Conservation (phyloP, 2,888 invertebrate species). For the Lycocerus yunnanus region DNA sequence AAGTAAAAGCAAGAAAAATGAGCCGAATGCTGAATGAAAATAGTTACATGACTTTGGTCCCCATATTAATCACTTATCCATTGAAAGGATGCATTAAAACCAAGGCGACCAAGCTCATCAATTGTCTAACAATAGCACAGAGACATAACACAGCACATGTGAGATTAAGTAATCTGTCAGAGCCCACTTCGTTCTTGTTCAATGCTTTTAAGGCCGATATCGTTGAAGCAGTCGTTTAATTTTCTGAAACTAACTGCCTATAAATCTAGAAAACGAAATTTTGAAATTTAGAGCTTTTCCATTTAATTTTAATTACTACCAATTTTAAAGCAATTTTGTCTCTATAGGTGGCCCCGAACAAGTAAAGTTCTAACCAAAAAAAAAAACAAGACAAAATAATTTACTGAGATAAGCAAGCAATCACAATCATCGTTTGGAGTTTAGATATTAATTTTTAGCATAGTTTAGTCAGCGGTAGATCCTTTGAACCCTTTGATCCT, state of each 20-base stretch:
- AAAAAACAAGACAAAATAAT: constrained; percentile 14
- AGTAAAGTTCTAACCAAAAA: constrained; percentile 1
- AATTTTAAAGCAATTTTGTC: background rate
- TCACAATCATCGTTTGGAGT: constrained; percentile 49
- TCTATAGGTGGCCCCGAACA: background rate
- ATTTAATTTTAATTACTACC: background rate
- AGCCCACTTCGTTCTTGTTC: constrained; percentile 31
- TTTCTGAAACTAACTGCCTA: constrained; percentile 7
- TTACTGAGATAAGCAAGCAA: constrained; percentile 31
- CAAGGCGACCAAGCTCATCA: constrained; percentile 47
- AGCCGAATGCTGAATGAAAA: constrained; percentile 27
- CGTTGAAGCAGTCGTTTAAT: constrained; percentile 15
- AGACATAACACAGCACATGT: constrained; percentile 45
- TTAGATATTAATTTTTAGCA: constrained; percentile 56
- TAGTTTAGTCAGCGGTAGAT: constrained; percentile 50
- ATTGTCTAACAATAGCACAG: constrained; percentile 48
- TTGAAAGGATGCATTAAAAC: constrained; percentile 48
- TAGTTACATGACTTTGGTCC: constrained; percentile 25
- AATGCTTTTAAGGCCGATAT: constrained; percentile 28
- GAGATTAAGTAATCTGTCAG: constrained; percentile 42
- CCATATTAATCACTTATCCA: constrained; percentile 46
- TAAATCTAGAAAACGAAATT: background rate
- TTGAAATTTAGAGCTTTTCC: background rate
- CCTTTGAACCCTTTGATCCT: constrained; percentile 42
- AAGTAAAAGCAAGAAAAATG: constrained; percentile 33